Conservation (phyloP, 2,113 vertebrate species). For the Anseranas semipalmata region DNA sequence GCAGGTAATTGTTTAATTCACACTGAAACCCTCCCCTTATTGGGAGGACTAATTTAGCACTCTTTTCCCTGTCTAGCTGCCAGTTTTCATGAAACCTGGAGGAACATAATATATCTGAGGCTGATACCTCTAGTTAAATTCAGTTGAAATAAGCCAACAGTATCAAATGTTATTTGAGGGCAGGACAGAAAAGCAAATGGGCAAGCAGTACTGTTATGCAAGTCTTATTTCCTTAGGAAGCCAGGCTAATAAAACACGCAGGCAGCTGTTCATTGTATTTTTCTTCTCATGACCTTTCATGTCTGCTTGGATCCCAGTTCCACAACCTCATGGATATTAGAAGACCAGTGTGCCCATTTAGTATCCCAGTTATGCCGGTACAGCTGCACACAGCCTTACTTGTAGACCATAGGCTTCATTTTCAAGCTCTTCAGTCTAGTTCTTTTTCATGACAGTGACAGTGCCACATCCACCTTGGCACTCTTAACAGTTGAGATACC, state of each 20-base stretch:
- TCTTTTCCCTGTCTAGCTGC: conserved; percentile 9
- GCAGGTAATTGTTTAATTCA: conserved; percentile 52
- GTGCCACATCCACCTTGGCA: neutral
- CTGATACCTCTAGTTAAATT: conserved; percentile 1
- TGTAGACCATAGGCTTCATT: neutral
- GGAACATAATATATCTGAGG: neutral
- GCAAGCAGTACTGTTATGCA: neutral
- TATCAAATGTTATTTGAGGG: conserved; percentile 34
- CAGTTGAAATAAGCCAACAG: neutral
- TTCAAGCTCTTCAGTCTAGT: neutral
- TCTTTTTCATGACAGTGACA: neutral
- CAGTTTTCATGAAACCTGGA: conserved; percentile 33
- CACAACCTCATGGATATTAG: neutral
- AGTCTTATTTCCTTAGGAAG: conserved; percentile 37
- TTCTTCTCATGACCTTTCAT: conserved; percentile 41
- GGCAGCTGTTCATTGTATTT: conserved; percentile 16
- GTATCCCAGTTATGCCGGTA: neutral
- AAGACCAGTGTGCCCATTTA: neutral
- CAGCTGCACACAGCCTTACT: neutral
- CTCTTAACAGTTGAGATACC: neutral
- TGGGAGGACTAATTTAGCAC: conserved; percentile 11
- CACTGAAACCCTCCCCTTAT: neutral
- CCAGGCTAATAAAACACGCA: conserved; percentile 23
- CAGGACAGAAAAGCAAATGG: conserved; percentile 7
- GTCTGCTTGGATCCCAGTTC: neutral